A percentile compares a stretch with the other conserved stretches of the same genome.
phyloP scores from a whole-genome alignment of 1,140 invertebrate genomes.

The Polyergus mexicanus region DNA sequence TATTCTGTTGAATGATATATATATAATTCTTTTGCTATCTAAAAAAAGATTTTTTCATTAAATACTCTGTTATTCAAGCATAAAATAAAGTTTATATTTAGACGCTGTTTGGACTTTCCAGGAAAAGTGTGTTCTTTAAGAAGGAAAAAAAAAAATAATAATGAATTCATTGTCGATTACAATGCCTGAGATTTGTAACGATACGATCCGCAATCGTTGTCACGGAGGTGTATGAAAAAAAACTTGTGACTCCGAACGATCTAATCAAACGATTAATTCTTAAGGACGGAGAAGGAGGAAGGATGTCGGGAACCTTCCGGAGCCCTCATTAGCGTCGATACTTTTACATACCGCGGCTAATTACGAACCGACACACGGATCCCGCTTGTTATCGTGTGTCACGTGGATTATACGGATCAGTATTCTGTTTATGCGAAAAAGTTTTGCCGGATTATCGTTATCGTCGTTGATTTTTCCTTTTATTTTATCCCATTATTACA shows the following conservation, averaged over 20 bases:
- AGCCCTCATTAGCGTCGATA: constrained; percentile 37
- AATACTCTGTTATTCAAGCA: background rate
- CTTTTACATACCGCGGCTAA: constrained; percentile 22
- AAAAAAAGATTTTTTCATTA: background rate
- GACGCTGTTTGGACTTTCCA: background rate
- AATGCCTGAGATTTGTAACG: background rate
- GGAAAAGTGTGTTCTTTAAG: background rate
- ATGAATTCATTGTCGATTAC: background rate
- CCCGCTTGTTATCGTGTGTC: constrained; percentile 10
- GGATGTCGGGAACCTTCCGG: background rate
- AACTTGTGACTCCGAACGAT: background rate
- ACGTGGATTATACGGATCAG: background rate
- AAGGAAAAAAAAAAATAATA: background rate
- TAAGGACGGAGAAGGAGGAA: too few relatives aligned
- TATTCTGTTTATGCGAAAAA: constrained; percentile 1
- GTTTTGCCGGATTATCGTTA: background rate
- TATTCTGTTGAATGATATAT: too few relatives aligned
- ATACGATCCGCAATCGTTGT: background rate
- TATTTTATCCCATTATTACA: background rate
- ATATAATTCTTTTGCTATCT: background rate
- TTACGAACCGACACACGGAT: constrained; percentile 26
- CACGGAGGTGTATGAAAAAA: background rate
- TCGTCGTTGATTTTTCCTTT: constrained; percentile 2
- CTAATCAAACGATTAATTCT: constrained; percentile 45
- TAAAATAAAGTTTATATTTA: background rate